These are phyloP conservation scores for Thomomys bottae DNA, from an alignment of 2,113 vertebrate species.

Conservation along the genomic window DNA sequence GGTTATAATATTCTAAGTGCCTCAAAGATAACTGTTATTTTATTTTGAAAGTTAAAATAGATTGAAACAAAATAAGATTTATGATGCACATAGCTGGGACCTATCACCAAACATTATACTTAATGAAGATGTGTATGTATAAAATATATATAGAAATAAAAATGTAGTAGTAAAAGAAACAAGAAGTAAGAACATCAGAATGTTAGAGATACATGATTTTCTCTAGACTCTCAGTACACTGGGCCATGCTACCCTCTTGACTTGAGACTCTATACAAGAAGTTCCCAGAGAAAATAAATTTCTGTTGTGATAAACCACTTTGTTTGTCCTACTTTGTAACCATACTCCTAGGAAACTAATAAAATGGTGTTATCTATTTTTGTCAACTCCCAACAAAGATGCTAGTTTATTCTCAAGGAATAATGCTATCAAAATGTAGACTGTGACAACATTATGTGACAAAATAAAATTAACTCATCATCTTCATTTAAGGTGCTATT, in stretches of 20 bases:
- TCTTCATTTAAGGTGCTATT: constrained; percentile 33
- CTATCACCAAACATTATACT: background rate
- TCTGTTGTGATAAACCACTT: background rate
- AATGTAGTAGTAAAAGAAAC: background rate
- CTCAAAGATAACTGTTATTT: background rate
- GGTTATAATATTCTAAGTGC: background rate
- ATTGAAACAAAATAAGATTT: background rate
- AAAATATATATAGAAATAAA: background rate
- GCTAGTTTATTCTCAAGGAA: constrained; percentile 4
- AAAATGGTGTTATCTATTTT: background rate
- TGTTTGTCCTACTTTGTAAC: background rate
- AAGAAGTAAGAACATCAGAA: background rate
- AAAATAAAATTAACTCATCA: constrained; percentile 34
- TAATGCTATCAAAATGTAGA: constrained; percentile 40
- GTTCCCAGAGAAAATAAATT: background rate
- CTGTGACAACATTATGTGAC: constrained; percentile 19
- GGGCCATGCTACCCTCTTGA: background rate
- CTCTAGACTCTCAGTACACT: background rate
- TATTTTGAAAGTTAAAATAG: background rate
- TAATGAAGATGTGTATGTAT: background rate
- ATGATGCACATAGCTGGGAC: background rate
- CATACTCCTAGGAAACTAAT: background rate
- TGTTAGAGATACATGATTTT: background rate
- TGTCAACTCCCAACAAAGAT: constrained; percentile 45
- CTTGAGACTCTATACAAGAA: background rate